Evolutionary conservation across 2,888 invertebrate genomes (phyloP).

Genomic region (Sesia bembeciformis): DNA sequence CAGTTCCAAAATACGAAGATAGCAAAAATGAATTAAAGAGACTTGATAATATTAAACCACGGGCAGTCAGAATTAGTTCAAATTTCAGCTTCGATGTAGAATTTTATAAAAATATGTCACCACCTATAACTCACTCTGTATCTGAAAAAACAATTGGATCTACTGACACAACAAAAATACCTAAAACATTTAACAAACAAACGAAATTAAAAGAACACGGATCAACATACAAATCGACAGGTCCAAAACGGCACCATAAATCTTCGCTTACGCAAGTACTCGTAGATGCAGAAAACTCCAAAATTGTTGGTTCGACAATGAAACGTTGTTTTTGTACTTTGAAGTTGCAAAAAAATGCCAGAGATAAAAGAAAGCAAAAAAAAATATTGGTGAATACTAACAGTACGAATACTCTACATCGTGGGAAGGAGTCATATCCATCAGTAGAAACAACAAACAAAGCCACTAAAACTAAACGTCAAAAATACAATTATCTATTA

Average conservation of each 20-base stretch:
- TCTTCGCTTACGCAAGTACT: too few species aligned
- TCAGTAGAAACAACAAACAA: background rate
- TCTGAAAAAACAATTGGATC: background rate
- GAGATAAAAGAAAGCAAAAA: background rate
- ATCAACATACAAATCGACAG: background rate
- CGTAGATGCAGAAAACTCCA: background rate
- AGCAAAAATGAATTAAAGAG: background rate
- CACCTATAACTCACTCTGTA: background rate
- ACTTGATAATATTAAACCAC: background rate
- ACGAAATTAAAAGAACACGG: background rate
- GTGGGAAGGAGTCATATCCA: background rate
- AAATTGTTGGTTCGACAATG: background rate
- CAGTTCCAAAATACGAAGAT: background rate
- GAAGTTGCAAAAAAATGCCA: background rate
- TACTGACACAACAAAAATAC: too few species aligned
- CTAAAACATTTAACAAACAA: background rate
- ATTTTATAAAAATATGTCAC: background rate
- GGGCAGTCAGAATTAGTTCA: background rate
- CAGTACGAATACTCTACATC: background rate
- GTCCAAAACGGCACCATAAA: background rate
- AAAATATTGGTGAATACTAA: background rate
- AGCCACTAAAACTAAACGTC: background rate
- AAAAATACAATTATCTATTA: conserved; percentile 1
- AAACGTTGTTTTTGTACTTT: background rate
- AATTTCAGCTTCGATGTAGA: background rate